phyloP scores from a whole-genome alignment of 2,888 invertebrate species.

The Melieria picta region DNA sequence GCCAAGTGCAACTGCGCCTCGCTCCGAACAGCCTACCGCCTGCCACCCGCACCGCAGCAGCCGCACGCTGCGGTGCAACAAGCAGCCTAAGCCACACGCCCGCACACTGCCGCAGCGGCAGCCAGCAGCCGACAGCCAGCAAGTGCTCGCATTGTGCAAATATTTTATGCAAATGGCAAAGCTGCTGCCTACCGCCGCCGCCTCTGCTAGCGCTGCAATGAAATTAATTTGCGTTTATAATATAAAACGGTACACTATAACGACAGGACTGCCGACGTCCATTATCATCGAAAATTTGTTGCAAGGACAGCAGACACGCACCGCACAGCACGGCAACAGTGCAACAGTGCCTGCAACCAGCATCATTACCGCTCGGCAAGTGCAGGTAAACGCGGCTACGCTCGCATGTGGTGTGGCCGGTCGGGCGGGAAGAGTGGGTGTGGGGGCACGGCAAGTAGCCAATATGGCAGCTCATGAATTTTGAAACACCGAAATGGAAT shows the following conservation, averaged over 20 bases:
- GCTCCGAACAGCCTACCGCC: conserved; percentile 4
- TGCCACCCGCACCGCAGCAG: background rate
- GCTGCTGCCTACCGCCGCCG: conserved; percentile 5
- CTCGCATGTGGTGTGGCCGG: no score
- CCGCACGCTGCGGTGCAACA: background rate
- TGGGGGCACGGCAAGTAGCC: no score
- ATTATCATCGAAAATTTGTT: no score
- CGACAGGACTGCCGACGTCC: background rate
- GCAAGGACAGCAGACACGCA: no score
- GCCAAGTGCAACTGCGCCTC: conserved; percentile 44
- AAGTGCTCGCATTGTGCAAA: conserved; percentile 51
- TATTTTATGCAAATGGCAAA: conserved; percentile 60
- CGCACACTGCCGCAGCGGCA: conserved; percentile 21
- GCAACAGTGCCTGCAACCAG: no score
- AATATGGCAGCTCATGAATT: no score
- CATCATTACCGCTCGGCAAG: no score
- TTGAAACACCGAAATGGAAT: no score
- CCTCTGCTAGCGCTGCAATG: conserved; percentile 54
- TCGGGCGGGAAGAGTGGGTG: no score
- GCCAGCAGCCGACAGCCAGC: conserved; percentile 4
- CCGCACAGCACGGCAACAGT: no score
- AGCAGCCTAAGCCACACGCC: conserved; percentile 26
- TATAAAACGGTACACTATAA: conserved; percentile 41
- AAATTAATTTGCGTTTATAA: conserved; percentile 61
- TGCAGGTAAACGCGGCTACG: no score